Evolutionary conservation across 2,113 vertebrate genomes (phyloP).

Genomic region (Salvator merianae): DNA sequence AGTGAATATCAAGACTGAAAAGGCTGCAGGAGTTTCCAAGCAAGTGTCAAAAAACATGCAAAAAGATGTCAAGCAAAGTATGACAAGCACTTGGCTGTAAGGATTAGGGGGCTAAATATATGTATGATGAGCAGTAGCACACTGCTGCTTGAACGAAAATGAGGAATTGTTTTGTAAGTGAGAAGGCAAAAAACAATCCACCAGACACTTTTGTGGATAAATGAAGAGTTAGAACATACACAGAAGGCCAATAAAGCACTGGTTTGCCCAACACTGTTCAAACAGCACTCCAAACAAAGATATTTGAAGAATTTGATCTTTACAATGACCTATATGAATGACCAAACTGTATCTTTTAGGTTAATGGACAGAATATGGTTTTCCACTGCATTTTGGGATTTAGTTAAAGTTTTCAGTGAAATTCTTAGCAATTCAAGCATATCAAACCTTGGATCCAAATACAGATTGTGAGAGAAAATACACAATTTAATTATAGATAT

Average conservation of each 20-base stretch:
- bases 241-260: slow-evolving; percentile 5
- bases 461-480: not conserved
- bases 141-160: slow-evolving; percentile 41
- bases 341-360: not conserved
- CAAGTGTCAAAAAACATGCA: slow-evolving; percentile 74
- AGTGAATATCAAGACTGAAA: slow-evolving; percentile 73
- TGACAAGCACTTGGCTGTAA: slow-evolving; percentile 70
- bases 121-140: slow-evolving; percentile 55
- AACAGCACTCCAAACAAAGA: not conserved
- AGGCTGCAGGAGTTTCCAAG: slow-evolving; percentile 74
- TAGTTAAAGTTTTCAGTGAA: not conserved
- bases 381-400: not conserved
- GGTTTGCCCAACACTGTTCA: not conserved
- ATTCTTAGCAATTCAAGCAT: not conserved
- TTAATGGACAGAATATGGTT: not conserved
- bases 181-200: not conserved
- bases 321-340: not conserved
- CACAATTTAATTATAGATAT: not conserved
- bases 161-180: slow-evolving; percentile 52
- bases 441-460: not conserved
- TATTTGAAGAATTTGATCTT: not conserved
- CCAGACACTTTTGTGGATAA: slow-evolving; percentile 40
- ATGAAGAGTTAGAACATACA: slow-evolving; percentile 48
- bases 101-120: slow-evolving; percentile 71
- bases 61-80: slow-evolving; percentile 72